These are phyloP conservation scores for Arothron firmamentum DNA, from an alignment of 2,113 vertebrate genomes.

Conservation along the genomic window DNA sequence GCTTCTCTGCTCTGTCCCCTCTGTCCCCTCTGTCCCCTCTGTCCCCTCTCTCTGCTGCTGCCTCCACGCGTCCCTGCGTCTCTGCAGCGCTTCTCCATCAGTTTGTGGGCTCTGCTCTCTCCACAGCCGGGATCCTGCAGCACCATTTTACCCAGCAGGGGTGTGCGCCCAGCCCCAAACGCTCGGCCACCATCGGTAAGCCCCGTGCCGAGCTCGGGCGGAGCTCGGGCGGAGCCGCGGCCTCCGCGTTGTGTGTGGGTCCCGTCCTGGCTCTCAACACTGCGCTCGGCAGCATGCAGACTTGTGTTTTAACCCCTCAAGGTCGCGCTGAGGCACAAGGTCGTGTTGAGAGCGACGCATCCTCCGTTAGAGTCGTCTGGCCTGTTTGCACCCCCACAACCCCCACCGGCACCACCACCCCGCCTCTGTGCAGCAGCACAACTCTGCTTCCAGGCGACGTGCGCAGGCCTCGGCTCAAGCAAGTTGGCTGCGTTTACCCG, in stretches of 20 bases:
- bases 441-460: conserved; percentile 34
- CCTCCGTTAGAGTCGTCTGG: conserved; percentile 44
- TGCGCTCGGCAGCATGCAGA: conserved; percentile 18
- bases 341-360: conserved; percentile 40
- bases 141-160: conserved; percentile 83
- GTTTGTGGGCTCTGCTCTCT: conserved; percentile 73
- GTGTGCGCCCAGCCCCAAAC: conserved; percentile 82
- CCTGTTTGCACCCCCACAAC: conserved; percentile 23
- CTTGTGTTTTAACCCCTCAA: background rate
- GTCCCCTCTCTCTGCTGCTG: background rate
- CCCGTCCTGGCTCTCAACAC: conserved; percentile 38
- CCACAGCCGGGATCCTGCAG: conserved; percentile 81
- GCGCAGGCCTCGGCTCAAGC: conserved; percentile 26
- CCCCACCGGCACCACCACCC: conserved; percentile 24
- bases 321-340: too few relatives aligned
- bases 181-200: conserved; percentile 81
- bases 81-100: conserved; percentile 60
- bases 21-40: conserved; percentile 18
- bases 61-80: conserved; percentile 23
- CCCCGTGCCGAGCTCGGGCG: conserved; percentile 27
- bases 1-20: conserved; percentile 2
- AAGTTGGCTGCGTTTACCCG: conserved; percentile 13
- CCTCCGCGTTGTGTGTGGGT: conserved; percentile 56
- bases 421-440: conserved; percentile 46
- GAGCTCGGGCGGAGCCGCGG: conserved; percentile 18